phyloP scores from a whole-genome alignment of 2,797 vertebrate species.

The Sandelia bainsii region DNA sequence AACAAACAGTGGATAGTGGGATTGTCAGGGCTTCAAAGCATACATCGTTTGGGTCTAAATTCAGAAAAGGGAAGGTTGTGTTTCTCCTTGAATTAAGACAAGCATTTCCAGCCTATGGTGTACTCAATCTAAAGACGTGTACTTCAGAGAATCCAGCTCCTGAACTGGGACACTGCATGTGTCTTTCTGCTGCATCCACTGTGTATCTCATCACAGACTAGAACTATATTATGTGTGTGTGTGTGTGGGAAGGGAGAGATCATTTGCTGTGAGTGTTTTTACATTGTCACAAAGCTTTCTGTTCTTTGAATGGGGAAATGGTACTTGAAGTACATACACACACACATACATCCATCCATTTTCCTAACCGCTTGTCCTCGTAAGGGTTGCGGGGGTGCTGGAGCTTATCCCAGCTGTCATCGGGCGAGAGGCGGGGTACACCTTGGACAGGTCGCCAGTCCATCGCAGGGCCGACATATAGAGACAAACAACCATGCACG shows the following conservation, averaged over 20 bases:
- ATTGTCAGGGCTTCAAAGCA: constrained; percentile 13
- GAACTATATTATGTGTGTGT: not conserved
- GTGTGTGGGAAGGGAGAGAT: not conserved
- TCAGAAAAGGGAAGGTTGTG: not conserved
- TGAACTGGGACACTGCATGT: constrained; percentile 28
- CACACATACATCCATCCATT: no score
- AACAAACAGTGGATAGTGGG: not conserved
- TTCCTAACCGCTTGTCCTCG: no score
- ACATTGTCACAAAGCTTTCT: not conserved
- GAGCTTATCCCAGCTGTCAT: no score
- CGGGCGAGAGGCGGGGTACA: no score
- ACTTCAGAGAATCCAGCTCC: constrained; percentile 10
- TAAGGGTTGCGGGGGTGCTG: no score
- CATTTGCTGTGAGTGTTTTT: not conserved
- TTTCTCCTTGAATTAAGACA: constrained; percentile 38
- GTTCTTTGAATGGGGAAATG: no score
- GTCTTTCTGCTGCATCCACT: constrained; percentile 13
- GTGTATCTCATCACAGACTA: constrained; percentile 8
- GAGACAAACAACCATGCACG: no score
- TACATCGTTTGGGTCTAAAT: not conserved
- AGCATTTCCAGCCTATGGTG: not conserved
- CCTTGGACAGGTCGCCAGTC: no score
- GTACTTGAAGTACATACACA: not conserved
- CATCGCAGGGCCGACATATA: no score
- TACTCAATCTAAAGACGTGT: constrained; percentile 23